Base-by-base conservation (phyloP, 2,888 invertebrate species). In the Lasiommata megera region DNA sequence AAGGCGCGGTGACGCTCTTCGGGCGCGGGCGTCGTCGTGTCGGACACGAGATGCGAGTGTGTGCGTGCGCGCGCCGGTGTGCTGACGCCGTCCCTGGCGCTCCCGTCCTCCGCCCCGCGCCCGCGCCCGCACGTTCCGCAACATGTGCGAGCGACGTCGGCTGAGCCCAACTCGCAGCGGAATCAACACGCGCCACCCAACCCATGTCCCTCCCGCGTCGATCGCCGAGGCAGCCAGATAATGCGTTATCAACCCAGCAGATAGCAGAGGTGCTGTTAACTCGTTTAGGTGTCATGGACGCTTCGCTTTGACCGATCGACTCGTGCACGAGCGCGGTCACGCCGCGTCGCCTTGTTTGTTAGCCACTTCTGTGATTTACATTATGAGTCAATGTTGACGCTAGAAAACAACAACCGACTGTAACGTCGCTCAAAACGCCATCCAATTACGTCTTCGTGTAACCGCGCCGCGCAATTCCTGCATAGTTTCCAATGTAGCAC, bases 251-350 rank as follows among this genome's bases (percentile, higher is more conserved):
- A 80, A 77, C 77, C 79, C 82, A 86, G 76, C 82, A 88, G 88
- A 89, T 88, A 88, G 86, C 82, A 84, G 85, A 88, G 89, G 88
- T 89, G 89, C 85, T 88, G 84, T 69, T 71, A 75, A 84, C 80
- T 83, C 84, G 80, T 83, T 84, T 85, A 87, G 85, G 82, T 88
- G 87, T 88, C 89, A 88, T 78, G 88, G 88, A 86, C 88, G 76
- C 72, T 69, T 67, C 74, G 70, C 74, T 71, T 69, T 73, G 75
- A 71, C 68, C 82, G 74, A 69, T 73, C 73, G 75, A 65, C 75
- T 76, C 74, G 76, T 75, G 76, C 76, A 78, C 73, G 72, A 77
- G 74, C 70, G 74, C 73, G 77, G 72, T 79, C 77, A 76, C 75
- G 74, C 67, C 70, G 73, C 75, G 74, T 66, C 70, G 73, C 69